Percentiles rank a stretch among this genome's conserved stretches.
phyloP scores from a whole-genome alignment of 2,888 invertebrate genomes.

The Minunthozetes semirufus region DNA sequence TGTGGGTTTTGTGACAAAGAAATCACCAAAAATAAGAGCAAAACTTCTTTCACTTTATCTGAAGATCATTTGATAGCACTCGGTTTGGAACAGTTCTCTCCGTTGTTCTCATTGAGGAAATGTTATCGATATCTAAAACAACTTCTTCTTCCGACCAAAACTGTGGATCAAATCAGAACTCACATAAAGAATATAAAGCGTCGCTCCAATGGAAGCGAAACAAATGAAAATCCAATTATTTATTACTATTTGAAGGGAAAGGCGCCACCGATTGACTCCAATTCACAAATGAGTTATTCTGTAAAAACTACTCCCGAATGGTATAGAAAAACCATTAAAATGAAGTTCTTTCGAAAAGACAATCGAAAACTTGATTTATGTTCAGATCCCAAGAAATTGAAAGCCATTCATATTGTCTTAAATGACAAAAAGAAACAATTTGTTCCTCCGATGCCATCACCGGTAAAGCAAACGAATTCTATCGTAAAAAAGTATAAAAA shows the following conservation, averaged over 20 bases:
- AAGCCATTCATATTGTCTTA: too few relatives aligned
- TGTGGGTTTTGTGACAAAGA: conserved; percentile 10
- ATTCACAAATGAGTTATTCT: neutral
- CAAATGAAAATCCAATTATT: neutral
- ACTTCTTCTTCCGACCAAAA: conserved; percentile 25
- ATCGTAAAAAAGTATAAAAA: conserved; percentile 24
- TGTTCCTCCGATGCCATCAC: neutral
- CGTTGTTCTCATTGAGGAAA: neutral
- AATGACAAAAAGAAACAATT: neutral
- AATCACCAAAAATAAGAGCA: neutral
- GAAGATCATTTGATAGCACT: conserved; percentile 36
- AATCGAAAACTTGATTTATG: too few relatives aligned
- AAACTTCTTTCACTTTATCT: conserved; percentile 30
- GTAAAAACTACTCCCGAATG: neutral
- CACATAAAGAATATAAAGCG: conserved; percentile 34
- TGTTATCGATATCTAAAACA: conserved; percentile 26
- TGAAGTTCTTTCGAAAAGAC: neutral
- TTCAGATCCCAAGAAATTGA: too few relatives aligned
- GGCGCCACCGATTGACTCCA: neutral
- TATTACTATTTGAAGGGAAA: neutral
- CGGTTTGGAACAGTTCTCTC: conserved; percentile 30
- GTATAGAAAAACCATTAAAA: neutral
- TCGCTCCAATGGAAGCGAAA: neutral
- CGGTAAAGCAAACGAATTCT: conserved; percentile 18
- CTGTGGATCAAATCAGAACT: conserved; percentile 20